Conservation (phyloP, 2,113 vertebrate species). For the Spea multiplicata region DNA sequence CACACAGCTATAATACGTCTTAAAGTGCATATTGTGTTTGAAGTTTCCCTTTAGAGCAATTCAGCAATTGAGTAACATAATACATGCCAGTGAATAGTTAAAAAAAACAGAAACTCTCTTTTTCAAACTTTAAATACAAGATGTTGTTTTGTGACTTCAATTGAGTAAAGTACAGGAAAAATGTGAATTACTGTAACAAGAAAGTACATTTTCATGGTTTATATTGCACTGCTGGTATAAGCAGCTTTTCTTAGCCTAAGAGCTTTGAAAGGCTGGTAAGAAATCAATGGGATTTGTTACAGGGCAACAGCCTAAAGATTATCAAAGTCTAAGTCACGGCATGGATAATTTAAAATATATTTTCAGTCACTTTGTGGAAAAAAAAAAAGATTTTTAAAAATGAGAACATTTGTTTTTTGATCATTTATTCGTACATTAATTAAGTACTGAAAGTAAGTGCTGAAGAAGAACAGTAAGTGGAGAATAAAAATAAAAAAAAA, state of each 20-base stretch:
- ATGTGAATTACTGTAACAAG: background rate
- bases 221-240: slow-evolving; percentile 7
- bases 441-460: background rate
- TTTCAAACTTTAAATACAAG: no score
- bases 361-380: background rate
- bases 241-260: background rate
- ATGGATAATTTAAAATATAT: background rate
- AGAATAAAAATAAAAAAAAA: background rate
- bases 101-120: background rate
- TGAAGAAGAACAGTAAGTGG: background rate
- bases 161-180: background rate
- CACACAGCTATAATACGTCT: no score
- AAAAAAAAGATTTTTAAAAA: background rate
- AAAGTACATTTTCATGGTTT: slow-evolving; percentile 14
- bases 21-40: background rate
- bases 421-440: background rate
- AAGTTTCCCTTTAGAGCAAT: background rate
- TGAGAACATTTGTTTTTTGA: background rate
- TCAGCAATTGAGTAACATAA: background rate
- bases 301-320: slow-evolving; percentile 18
- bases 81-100: background rate
- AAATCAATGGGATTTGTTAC: slow-evolving; percentile 20
- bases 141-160: background rate
- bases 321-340: background rate
- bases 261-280: slow-evolving; percentile 17